A percentile compares a stretch with the other conserved stretches of the same genome.
Conservation (phyloP, 2,113 vertebrate genomes). For the Micromys minutus region DNA sequence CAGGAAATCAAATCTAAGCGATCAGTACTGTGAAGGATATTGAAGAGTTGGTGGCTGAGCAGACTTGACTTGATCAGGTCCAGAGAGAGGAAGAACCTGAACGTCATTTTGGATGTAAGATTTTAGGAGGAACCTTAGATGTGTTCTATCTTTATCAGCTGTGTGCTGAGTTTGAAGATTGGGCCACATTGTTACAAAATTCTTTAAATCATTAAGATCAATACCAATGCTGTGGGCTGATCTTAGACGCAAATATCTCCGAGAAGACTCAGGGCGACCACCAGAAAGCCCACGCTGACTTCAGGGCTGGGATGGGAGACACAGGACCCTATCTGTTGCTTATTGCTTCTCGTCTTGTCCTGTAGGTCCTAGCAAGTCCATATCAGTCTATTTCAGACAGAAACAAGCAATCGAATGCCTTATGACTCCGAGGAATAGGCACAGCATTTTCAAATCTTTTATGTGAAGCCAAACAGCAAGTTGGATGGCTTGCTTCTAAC, state of each 20-base stretch:
- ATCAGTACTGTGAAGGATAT: neutral
- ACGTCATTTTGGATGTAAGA: accelerated
- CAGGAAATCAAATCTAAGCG: neutral
- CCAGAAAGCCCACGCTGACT: neutral
- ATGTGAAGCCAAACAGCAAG: neutral
- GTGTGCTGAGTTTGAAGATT: neutral
- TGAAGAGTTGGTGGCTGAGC: neutral
- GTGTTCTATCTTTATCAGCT: neutral
- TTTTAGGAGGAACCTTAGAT: neutral
- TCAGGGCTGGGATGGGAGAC: neutral
- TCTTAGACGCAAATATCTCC: neutral
- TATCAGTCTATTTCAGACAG: neutral
- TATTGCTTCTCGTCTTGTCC: neutral
- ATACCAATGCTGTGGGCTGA: neutral
- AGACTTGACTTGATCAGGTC: neutral
- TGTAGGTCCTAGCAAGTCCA: neutral
- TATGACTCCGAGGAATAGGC: neutral
- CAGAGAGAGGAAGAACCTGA: neutral
- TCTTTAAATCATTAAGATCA: neutral
- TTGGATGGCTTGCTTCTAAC: constrained; percentile 1
- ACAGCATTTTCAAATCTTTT: neutral
- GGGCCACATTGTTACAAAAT: neutral
- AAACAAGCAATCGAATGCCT: neutral
- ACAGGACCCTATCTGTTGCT: neutral
- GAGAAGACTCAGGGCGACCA: neutral